phyloP scores from a whole-genome alignment of 2,888 invertebrate genomes.

The Junonia oenone region DNA sequence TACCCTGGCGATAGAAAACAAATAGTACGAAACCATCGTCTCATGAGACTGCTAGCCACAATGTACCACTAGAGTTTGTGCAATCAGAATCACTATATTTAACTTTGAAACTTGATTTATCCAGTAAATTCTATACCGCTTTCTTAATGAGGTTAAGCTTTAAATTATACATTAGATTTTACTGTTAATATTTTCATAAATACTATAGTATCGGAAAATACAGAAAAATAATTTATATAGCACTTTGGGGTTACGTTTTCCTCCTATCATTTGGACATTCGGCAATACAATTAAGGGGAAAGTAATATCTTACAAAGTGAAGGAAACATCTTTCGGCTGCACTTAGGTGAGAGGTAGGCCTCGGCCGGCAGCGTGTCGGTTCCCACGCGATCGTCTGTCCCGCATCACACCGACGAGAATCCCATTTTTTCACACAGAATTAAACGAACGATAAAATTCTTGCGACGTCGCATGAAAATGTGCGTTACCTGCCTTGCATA shows the following conservation, averaged over 20 bases:
- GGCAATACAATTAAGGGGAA: slow-evolving; percentile 60
- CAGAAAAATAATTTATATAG: not conserved
- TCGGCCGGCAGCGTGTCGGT: slow-evolving; percentile 52
- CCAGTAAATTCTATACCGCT: not conserved
- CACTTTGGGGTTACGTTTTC: slow-evolving; percentile 59
- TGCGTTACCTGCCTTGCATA: slow-evolving; percentile 80
- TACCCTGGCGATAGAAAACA: slow-evolving; percentile 1
- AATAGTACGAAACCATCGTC: not conserved
- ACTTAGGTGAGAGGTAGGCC: slow-evolving; percentile 63
- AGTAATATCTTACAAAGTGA: slow-evolving; percentile 69
- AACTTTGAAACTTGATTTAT: slow-evolving; percentile 1
- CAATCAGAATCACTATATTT: slow-evolving; percentile 1
- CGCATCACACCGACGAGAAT: slow-evolving; percentile 68
- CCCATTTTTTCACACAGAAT: slow-evolving; percentile 75
- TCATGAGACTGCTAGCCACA: slow-evolving; percentile 2
- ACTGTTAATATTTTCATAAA: not conserved
- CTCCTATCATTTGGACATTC: slow-evolving; percentile 53
- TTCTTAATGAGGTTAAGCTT: not conserved
- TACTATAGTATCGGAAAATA: not conserved
- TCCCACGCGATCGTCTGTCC: slow-evolving; percentile 72
- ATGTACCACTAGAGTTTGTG: not conserved
- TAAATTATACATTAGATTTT: not conserved
- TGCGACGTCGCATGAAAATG: slow-evolving; percentile 79
- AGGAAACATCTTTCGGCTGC: slow-evolving; percentile 69
- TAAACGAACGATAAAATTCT: slow-evolving; percentile 79